phyloP scores from a whole-genome alignment of 2,797 vertebrate species.

The Chiroxiphia lanceolata region DNA sequence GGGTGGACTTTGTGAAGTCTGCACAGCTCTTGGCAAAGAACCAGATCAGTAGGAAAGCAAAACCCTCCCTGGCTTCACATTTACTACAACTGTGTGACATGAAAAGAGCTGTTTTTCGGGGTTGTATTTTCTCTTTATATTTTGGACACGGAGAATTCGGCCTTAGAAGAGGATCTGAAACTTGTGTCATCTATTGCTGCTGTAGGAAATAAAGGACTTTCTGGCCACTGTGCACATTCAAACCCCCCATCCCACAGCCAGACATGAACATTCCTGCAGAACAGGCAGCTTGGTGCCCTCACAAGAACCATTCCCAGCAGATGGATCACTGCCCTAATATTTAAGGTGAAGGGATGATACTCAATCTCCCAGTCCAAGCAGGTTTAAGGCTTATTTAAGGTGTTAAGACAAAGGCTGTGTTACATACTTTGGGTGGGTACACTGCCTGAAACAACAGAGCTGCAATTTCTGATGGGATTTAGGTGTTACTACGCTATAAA shows the following conservation, averaged over 20 bases:
- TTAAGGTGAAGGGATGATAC: background rate
- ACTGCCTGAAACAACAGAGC: background rate
- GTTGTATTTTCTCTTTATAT: background rate
- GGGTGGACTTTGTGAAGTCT: background rate
- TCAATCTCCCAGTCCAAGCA: background rate
- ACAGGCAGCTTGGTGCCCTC: background rate
- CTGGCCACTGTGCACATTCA: background rate
- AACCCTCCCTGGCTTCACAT: background rate
- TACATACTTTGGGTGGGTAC: background rate
- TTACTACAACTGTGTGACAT: background rate
- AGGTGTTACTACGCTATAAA: background rate
- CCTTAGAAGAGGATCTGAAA: background rate
- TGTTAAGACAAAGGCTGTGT: background rate
- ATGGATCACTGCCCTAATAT: background rate
- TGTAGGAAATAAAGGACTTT: background rate
- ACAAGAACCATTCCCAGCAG: background rate
- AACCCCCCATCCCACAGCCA: background rate
- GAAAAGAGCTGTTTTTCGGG: background rate
- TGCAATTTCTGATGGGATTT: background rate
- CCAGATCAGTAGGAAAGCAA: background rate
- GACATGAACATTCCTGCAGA: background rate
- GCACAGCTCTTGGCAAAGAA: background rate
- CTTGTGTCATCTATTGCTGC: background rate
- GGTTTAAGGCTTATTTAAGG: background rate
- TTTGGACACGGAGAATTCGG: fast-evolving